Evolutionary conservation across 37 sponge, comb jelly and placozoan genomes (phyloP).

Genomic region (Hormiphora californensis): DNA sequence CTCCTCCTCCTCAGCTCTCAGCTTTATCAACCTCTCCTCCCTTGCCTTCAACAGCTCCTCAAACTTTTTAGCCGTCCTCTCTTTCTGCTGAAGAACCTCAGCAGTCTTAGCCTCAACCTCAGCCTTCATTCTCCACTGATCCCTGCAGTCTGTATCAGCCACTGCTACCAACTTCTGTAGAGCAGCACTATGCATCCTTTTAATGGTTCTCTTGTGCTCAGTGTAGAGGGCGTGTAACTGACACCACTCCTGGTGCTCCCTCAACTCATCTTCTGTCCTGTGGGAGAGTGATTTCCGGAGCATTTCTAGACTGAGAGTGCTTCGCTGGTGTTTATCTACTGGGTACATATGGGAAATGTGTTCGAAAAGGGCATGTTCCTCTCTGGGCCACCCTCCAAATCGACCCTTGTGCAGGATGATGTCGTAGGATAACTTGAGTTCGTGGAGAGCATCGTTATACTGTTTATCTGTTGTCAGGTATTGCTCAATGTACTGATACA

Average conservation of each 20-base stretch:
- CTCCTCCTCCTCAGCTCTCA: constrained; percentile 18
- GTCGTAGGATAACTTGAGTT: neutral
- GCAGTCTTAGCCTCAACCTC: constrained; percentile 5
- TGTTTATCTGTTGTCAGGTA: constrained; percentile 22
- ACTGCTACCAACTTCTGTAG: constrained; percentile 9
- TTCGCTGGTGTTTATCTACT: constrained; percentile 35
- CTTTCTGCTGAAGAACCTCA: constrained; percentile 30
- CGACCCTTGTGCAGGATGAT: neutral
- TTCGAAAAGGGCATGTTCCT: constrained; percentile 16
- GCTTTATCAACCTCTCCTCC: neutral
- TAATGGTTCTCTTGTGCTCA: constrained; percentile 22
- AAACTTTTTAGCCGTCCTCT: constrained; percentile 6
- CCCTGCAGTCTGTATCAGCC: constrained; percentile 23
- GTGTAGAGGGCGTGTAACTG: constrained; percentile 30
- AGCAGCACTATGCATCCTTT: constrained; percentile 8
- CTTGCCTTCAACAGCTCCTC: constrained; percentile 11
- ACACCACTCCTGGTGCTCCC: constrained; percentile 12
- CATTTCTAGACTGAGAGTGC: constrained; percentile 11
- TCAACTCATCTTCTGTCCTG: neutral
- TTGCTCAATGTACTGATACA: constrained; percentile 31
- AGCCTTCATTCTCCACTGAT: neutral
- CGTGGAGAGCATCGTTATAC: constrained; percentile 17
- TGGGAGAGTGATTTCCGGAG: neutral
- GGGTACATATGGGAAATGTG: constrained; percentile 16
- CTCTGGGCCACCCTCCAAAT: neutral